Conservation (phyloP, 2,113 vertebrate genomes). For the Poeciliopsis turrubarensis region DNA sequence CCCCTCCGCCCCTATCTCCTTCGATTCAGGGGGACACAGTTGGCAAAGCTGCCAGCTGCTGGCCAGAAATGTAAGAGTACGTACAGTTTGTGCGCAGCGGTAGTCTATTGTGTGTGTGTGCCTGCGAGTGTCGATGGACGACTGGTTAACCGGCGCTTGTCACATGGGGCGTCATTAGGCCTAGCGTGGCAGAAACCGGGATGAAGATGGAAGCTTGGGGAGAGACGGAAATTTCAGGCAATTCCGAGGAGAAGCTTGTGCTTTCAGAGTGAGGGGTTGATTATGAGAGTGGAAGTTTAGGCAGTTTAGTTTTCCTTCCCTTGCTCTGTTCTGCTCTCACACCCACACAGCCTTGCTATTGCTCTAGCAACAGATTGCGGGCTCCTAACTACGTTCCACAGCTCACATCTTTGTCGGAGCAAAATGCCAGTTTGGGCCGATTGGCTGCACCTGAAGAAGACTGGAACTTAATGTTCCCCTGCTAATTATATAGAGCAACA, state of each 20-base stretch:
- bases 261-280: slow-evolving; percentile 19
- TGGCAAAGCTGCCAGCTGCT: slow-evolving; percentile 74
- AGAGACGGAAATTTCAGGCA: slow-evolving; percentile 54
- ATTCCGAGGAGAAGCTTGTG: slow-evolving; percentile 39
- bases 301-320: slow-evolving; percentile 18
- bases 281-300: slow-evolving; percentile 13
- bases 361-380: slow-evolving; percentile 53
- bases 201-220: slow-evolving; percentile 50
- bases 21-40: slow-evolving; percentile 72
- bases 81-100: slow-evolving; percentile 11
- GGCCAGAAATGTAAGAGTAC: slow-evolving; percentile 34
- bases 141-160: slow-evolving; percentile 70
- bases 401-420: slow-evolving; percentile 3
- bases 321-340: slow-evolving; percentile 44
- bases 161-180: slow-evolving; percentile 81
- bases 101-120: slow-evolving; percentile 2
- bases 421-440: background rate
- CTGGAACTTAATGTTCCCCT: background rate
- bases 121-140: slow-evolving; percentile 39
- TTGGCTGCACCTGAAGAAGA: background rate
- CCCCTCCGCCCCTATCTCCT: slow-evolving; percentile 60
- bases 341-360: slow-evolving; percentile 29
- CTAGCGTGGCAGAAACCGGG: slow-evolving; percentile 54
- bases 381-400: slow-evolving; percentile 30
- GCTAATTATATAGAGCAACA: background rate